Conservation (phyloP, 2,888 invertebrate species). For the Polietes domitor region DNA sequence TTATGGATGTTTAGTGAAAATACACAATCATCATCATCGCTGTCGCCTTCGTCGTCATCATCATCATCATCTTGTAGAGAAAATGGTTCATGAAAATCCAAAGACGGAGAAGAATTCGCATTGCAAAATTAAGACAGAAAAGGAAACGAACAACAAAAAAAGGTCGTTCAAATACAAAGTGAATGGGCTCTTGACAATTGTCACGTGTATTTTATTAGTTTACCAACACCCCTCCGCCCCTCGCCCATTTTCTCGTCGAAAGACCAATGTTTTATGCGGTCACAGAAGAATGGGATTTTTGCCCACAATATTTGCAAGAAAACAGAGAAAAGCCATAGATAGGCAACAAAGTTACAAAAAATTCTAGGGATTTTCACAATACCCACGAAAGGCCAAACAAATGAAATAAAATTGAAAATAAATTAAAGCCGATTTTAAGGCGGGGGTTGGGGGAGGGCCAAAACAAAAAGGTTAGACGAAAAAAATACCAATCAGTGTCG, state of each 20-base stretch:
- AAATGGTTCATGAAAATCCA: neutral
- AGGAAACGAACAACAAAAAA: slow-evolving; percentile 25
- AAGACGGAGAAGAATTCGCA: neutral
- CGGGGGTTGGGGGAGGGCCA: neutral
- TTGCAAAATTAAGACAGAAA: neutral
- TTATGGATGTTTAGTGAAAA: slow-evolving; percentile 22
- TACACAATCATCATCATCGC: slow-evolving; percentile 28
- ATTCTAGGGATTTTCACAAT: neutral
- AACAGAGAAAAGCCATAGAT: neutral
- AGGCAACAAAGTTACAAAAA: neutral
- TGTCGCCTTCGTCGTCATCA: no score
- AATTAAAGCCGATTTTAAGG: slow-evolving; percentile 14
- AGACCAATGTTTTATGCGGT: slow-evolving; percentile 14
- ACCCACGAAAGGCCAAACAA: neutral
- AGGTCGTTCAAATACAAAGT: neutral
- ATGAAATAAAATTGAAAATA: slow-evolving; percentile 4
- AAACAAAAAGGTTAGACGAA: neutral
- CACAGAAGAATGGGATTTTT: neutral
- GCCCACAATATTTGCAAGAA: neutral
- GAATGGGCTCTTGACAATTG: slow-evolving; percentile 35
- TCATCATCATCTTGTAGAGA: neutral
- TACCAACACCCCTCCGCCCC: neutral
- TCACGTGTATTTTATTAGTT: slow-evolving; percentile 55
- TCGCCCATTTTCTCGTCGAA: neutral
- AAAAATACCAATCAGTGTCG: neutral